These are phyloP conservation scores for Gnathonemus longibarbis DNA, from an alignment of 2,113 vertebrate species.

Conservation along the genomic window DNA sequence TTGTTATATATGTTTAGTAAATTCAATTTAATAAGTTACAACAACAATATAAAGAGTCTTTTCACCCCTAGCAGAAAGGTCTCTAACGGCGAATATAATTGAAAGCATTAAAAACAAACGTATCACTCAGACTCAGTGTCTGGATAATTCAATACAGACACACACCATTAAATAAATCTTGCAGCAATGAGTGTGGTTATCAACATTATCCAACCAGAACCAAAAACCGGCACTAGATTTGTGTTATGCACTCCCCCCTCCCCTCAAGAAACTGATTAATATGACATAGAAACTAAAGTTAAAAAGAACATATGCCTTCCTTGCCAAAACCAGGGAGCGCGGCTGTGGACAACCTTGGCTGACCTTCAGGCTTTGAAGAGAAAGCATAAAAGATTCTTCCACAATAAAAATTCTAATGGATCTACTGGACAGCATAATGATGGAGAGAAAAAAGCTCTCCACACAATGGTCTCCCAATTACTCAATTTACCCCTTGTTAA, in stretches of 20 bases:
- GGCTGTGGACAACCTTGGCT: neutral
- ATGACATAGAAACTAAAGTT: neutral
- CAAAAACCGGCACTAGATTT: neutral
- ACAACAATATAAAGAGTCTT: neutral
- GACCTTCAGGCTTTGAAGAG: constrained; percentile 16
- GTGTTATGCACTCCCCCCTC: neutral
- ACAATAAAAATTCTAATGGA: constrained; percentile 22
- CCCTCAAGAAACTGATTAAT: neutral
- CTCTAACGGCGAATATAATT: neutral
- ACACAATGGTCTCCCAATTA: constrained; percentile 13
- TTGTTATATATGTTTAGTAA: neutral
- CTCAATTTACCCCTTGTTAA: constrained; percentile 8
- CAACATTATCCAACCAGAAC: neutral
- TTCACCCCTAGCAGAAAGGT: neutral
- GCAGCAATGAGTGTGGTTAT: neutral
- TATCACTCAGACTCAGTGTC: neutral
- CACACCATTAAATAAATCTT: neutral
- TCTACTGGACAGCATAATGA: constrained; percentile 15
- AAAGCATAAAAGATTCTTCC: constrained; percentile 18
- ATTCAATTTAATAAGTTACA: neutral
- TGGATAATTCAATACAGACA: neutral
- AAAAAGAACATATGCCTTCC: neutral
- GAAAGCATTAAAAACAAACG: neutral
- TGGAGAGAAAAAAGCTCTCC: neutral
- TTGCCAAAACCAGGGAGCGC: neutral